Conservation (phyloP, 2,888 invertebrate genomes). For the Crocallis elinguaria region DNA sequence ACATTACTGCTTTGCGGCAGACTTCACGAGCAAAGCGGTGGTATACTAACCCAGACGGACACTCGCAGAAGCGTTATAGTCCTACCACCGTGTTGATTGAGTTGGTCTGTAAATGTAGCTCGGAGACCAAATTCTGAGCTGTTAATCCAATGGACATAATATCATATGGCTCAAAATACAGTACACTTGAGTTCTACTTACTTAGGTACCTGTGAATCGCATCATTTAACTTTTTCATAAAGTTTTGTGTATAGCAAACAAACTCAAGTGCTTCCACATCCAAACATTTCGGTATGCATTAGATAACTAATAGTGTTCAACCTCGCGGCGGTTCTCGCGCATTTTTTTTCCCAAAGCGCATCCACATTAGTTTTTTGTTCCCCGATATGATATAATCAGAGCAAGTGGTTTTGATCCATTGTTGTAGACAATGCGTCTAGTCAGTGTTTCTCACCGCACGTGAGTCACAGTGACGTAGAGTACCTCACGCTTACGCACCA, state of each 20-base stretch:
- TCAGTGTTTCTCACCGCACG: constrained; percentile 70
- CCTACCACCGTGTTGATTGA: too few species aligned
- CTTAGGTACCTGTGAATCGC: too few species aligned
- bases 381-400: constrained; percentile 74
- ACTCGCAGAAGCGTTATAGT: too few species aligned
- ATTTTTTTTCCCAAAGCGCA: constrained; percentile 48
- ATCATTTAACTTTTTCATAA: constrained; percentile 7
- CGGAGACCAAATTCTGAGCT: too few species aligned
- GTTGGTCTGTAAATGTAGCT: too few species aligned
- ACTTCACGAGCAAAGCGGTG: too few species aligned
- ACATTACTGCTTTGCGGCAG: too few species aligned
- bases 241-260: constrained; percentile 22
- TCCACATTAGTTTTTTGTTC: constrained; percentile 64
- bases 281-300: constrained; percentile 24
- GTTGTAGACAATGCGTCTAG: constrained; percentile 80
- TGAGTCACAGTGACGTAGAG: constrained; percentile 73
- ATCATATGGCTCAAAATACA: too few species aligned
- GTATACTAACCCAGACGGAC: too few species aligned
- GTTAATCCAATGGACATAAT: too few species aligned
- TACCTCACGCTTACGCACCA: constrained; percentile 62
- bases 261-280: constrained; percentile 5
- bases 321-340: constrained; percentile 23
- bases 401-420: constrained; percentile 74
- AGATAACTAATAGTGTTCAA: constrained; percentile 19
- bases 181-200: too few species aligned